Percentiles rank a stretch among this genome's conserved stretches.
phyloP scores from a whole-genome alignment of 2,888 invertebrate genomes.

The Poecilobothrus nobilitatus region DNA sequence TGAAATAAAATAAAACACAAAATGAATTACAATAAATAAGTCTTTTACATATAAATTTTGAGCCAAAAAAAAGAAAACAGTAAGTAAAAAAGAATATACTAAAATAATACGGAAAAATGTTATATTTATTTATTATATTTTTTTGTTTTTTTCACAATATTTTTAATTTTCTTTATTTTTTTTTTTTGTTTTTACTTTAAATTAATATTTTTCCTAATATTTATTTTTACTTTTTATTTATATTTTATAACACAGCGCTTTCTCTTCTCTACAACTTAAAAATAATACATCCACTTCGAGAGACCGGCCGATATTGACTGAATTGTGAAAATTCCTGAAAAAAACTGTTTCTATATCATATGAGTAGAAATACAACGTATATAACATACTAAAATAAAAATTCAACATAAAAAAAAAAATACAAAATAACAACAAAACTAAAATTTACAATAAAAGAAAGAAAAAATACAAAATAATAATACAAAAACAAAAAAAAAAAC shows the following conservation, averaged over 20 bases:
- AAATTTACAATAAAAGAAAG: background rate
- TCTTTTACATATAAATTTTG: no score
- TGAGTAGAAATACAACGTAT: background rate
- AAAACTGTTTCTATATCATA: background rate
- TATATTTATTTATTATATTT: no score
- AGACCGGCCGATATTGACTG: conserved; percentile 7
- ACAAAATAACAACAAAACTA: background rate
- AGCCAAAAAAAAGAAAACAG: no score
- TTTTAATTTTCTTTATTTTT: background rate
- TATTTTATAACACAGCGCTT: background rate
- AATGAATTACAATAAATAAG: no score
- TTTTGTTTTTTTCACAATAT: background rate
- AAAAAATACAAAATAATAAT: background rate
- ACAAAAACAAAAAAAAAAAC: background rate
- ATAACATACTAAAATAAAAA: background rate
- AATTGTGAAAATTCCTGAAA: background rate
- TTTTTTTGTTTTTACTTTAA: background rate
- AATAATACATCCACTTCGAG: conserved; percentile 7
- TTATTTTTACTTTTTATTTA: background rate
- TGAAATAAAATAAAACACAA: no score
- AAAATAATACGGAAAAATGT: no score
- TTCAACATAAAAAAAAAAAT: background rate
- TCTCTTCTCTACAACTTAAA: background rate
- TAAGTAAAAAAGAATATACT: no score
- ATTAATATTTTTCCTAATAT: background rate